Evolutionary conservation across 2,113 vertebrate species (phyloP).

Genomic region (Gasterosteus nipponicus): DNA sequence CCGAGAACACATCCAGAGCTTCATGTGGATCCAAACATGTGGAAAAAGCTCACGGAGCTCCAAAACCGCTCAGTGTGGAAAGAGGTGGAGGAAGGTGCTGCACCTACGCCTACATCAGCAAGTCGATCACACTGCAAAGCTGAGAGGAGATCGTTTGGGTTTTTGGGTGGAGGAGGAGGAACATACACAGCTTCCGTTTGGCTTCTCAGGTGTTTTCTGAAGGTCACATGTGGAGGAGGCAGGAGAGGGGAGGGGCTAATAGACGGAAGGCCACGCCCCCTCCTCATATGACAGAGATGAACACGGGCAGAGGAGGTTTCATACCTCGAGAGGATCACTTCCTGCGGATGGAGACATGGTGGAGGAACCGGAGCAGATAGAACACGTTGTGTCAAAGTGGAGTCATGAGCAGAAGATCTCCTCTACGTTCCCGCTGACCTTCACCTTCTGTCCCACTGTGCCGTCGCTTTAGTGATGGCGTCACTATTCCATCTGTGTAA

Average conservation of each 20-base stretch:
- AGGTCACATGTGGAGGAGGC: neutral
- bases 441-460: too few species aligned
- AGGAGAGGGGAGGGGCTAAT: constrained; percentile 5
- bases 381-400: too few species aligned
- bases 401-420: too few species aligned
- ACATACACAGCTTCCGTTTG: neutral
- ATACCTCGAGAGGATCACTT: too few species aligned
- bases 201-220: neutral
- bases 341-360: too few species aligned
- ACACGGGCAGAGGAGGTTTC: too few species aligned
- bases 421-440: too few species aligned
- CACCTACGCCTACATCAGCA: accelerated
- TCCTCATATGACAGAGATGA: neutral
- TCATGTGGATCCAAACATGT: neutral
- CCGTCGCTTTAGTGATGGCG: too few species aligned
- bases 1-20: constrained; percentile 27
- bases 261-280: constrained; percentile 1
- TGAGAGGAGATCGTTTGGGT: neutral
- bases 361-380: too few species aligned
- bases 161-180: neutral
- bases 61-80: neutral
- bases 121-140: neutral
- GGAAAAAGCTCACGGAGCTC: neutral
- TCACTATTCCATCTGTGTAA: too few species aligned
- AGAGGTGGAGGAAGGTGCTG: neutral